These are phyloP conservation scores for Porites lobata DNA, from an alignment of 92 coral and sea anemone genomes.

Conservation along the genomic window DNA sequence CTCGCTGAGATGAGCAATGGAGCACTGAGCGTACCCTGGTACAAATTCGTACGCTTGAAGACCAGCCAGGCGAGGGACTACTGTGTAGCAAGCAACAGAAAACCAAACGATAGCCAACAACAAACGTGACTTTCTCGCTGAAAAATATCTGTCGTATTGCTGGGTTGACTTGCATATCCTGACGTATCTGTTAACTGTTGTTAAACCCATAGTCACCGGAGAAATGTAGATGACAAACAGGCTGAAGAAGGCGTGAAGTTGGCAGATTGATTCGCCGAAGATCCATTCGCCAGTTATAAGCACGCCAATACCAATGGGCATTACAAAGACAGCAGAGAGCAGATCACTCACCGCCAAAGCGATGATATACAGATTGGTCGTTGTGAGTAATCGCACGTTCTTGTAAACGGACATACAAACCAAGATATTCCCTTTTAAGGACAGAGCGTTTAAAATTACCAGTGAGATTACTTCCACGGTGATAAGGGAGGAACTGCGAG, in stretches of 20 bases:
- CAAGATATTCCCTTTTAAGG: constrained; percentile 13
- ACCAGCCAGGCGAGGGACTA: background rate
- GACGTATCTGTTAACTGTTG: constrained; percentile 5
- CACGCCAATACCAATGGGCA: constrained; percentile 17
- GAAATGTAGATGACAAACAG: constrained; percentile 25
- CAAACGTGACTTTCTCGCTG: background rate
- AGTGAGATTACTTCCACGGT: constrained; percentile 4
- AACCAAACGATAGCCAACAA: background rate
- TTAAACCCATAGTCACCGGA: constrained; percentile 24
- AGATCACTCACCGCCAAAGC: constrained; percentile 28
- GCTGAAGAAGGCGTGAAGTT: constrained; percentile 26
- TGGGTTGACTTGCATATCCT: background rate
- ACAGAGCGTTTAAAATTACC: constrained; percentile 3
- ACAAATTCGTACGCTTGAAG: background rate
- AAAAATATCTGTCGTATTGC: background rate
- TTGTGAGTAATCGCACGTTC: constrained; percentile 14
- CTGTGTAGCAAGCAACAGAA: constrained; percentile 7
- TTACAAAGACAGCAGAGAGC: background rate
- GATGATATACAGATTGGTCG: constrained; percentile 31
- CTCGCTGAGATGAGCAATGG: constrained; percentile 16
- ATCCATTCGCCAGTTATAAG: constrained; percentile 1
- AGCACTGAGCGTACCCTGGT: constrained; percentile 35
- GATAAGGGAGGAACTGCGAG: constrained; percentile 2
- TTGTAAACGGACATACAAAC: constrained; percentile 23
- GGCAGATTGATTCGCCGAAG: background rate